Evolutionary conservation across 1,140 invertebrate genomes (phyloP).

Genomic region (Grapholita molesta): DNA sequence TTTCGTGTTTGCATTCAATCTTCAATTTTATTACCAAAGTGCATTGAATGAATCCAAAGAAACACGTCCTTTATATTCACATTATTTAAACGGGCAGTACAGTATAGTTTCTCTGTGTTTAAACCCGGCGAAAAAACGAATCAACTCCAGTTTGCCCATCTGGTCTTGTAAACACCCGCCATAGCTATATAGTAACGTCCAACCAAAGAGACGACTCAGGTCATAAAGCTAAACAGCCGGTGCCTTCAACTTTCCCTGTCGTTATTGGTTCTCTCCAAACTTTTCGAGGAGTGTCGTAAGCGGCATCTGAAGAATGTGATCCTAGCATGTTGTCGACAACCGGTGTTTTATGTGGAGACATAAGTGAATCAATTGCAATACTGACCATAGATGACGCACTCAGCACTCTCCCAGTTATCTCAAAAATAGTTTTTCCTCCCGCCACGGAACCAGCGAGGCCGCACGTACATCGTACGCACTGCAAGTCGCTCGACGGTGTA

Average conservation of each 20-base stretch:
- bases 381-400: background rate
- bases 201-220: too few relatives aligned
- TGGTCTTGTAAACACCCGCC: too few relatives aligned
- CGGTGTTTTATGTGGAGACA: too few relatives aligned
- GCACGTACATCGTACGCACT: background rate
- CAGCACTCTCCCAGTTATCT: background rate
- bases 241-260: too few relatives aligned
- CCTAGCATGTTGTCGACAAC: background rate
- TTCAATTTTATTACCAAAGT: background rate
- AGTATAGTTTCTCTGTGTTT: too few relatives aligned
- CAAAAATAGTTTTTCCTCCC: background rate
- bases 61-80: background rate
- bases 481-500: background rate
- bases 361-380: background rate
- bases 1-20: background rate
- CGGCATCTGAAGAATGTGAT: background rate
- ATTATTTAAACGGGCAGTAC: too few relatives aligned
- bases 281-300: too few relatives aligned
- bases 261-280: too few relatives aligned
- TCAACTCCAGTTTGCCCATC: too few relatives aligned
- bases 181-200: too few relatives aligned
- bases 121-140: too few relatives aligned
- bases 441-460: background rate
- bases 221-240: too few relatives aligned
- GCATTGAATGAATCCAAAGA: background rate